Evolutionary conservation across 2,888 invertebrate species (phyloP), one percentile per base, ranked within the genome.

Genomic region (Pogonocherus hispidulus): DNA sequence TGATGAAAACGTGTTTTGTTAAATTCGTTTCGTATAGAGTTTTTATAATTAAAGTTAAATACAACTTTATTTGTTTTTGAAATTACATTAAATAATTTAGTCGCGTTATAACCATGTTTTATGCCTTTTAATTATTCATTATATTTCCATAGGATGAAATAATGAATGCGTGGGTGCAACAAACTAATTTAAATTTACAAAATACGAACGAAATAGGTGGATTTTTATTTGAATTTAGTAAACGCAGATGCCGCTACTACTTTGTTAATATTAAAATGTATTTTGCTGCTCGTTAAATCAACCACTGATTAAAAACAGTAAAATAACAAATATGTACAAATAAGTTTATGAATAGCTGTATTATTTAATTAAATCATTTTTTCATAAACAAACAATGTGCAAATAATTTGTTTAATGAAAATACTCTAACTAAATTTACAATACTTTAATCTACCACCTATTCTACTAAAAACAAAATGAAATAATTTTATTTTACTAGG

Each of bases 1-100:
- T 65, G 66, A 52, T 62, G 56, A 57, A 68, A 72, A 71, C 69
- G 71, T 69, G 69, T 72, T 73, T 71, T 66, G 67, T 71, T 64
- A 66, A 71, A 69, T 71, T 66, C 66, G 64, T 66, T 71, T 69
- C 62, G 59, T 51, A 66, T 62, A 49, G 51, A 78, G 76, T 79
- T 80, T 78, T 78, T 78, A 77, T 80, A 80, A 81, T 81, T 80
- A 79, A 80, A 80, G 78, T 80, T 79, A 77, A 79, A 77, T 79
- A 77, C 70, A 67, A 75, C 76, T 72, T 69, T 79, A 78, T 80
- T 81, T 81, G 80, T 78, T 77, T 80, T 78, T 70, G 72, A 77
- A 80, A 81, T 81, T 78, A 76, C 78, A 76, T 79, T 81, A 78
- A 80, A 79, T 79, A 78, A 78, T 77, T 76, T 66, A 65, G 69